phyloP scores from a whole-genome alignment of 1,140 invertebrate genomes.

The Leptinotarsa undecemlineata region DNA sequence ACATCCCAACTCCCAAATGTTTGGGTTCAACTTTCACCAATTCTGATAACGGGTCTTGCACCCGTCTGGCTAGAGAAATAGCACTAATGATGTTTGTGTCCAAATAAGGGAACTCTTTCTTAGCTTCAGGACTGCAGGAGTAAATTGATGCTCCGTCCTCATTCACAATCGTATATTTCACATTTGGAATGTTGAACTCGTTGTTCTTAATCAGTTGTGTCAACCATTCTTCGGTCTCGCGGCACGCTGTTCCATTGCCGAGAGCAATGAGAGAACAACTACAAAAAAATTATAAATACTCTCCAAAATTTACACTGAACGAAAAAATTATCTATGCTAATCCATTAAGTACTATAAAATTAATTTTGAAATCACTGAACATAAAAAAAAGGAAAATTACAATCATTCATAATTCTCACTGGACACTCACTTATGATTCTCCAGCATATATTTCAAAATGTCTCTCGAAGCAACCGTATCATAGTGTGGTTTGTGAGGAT shows the following conservation, averaged over 20 bases:
- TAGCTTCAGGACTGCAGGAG: conserved; percentile 80
- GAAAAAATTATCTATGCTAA: too few relatives aligned
- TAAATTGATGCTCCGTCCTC: conserved; percentile 91
- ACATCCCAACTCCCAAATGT: conserved; percentile 89
- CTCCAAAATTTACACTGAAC: too few relatives aligned
- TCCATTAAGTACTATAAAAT: too few relatives aligned
- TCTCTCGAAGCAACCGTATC: conserved; percentile 36
- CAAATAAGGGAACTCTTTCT: conserved; percentile 81
- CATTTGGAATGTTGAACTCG: conserved; percentile 60
- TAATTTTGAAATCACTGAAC: too few relatives aligned
- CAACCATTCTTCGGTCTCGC: conserved; percentile 81
- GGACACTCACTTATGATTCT: conserved; percentile 42
- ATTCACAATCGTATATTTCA: conserved; percentile 81
- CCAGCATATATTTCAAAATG: conserved; percentile 43
- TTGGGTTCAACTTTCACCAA: conserved; percentile 91
- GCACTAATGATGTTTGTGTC: conserved; percentile 82
- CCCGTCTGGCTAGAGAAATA: conserved; percentile 81
- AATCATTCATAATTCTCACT: neutral
- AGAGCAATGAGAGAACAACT: conserved; percentile 77
- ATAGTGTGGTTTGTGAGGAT: conserved; percentile 60
- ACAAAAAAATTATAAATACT: conserved; percentile 18
- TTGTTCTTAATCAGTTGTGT: conserved; percentile 64
- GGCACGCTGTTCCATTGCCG: conserved; percentile 86
- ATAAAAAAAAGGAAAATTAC: too few relatives aligned
- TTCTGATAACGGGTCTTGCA: conserved; percentile 88